These are phyloP conservation scores for Porites rus DNA, from an alignment of 92 coral and sea anemone genomes.

Conservation along the genomic window DNA sequence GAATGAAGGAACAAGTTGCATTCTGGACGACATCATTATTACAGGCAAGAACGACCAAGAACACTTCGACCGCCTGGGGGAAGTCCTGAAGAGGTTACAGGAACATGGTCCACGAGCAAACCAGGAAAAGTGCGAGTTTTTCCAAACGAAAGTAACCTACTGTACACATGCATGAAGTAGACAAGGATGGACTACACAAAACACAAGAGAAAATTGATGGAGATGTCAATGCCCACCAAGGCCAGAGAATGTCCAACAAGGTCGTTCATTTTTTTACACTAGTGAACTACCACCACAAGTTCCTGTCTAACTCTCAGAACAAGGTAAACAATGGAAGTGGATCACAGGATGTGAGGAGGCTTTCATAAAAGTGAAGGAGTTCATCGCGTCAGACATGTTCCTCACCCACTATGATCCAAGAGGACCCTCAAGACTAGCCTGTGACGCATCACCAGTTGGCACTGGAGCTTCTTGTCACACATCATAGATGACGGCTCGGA, in stretches of 20 bases:
- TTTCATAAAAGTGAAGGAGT: neutral
- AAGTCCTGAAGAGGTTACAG: constrained; percentile 50
- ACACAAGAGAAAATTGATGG: constrained; percentile 56
- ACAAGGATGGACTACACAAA: constrained; percentile 57
- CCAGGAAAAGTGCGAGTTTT: constrained; percentile 56
- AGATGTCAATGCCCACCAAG: constrained; percentile 51
- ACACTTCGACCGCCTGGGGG: constrained; percentile 50
- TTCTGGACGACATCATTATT: constrained; percentile 61
- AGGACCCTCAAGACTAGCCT: constrained; percentile 56
- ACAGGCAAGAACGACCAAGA: constrained; percentile 57
- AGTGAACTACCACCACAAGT: constrained; percentile 66
- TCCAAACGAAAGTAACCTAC: constrained; percentile 34
- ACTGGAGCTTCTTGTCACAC: constrained; percentile 63
- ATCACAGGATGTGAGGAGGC: no score
- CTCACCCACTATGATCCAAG: constrained; percentile 69
- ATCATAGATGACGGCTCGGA: constrained; percentile 57
- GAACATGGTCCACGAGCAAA: constrained; percentile 63
- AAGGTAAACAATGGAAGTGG: constrained; percentile 25
- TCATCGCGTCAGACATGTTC: constrained; percentile 54
- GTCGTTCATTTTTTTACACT: constrained; percentile 63
- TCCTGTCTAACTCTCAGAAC: constrained; percentile 58
- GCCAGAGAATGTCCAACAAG: constrained; percentile 45
- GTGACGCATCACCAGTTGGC: constrained; percentile 72
- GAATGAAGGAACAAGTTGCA: constrained; percentile 60
- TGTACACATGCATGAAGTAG: constrained; percentile 48